Conservation (phyloP, 1,140 invertebrate genomes). For the Trichogramma pretiosum region DNA sequence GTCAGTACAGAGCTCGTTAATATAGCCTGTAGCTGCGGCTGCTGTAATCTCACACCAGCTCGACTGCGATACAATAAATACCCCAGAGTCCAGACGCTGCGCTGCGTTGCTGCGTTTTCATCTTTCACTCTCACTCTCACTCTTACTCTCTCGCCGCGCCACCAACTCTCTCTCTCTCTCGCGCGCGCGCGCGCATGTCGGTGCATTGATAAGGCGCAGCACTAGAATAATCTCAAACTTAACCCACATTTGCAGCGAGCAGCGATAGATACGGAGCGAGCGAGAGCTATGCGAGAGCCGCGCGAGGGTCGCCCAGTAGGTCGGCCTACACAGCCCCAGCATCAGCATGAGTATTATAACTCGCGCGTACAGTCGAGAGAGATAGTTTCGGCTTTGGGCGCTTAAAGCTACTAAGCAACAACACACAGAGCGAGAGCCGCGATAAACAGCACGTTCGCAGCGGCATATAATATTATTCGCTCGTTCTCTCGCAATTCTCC, state of each 20-base stretch:
- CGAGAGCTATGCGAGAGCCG: too few relatives aligned
- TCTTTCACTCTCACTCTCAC: neutral
- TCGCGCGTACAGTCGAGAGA: neutral
- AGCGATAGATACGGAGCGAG: neutral
- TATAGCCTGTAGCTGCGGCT: too few relatives aligned
- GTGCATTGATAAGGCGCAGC: neutral
- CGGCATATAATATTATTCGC: neutral
- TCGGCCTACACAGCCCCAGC: too few relatives aligned
- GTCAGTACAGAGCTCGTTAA: neutral
- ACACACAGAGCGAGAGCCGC: too few relatives aligned
- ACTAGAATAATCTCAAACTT: slow-evolving; percentile 1
- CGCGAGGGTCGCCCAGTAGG: slow-evolving; percentile 1
- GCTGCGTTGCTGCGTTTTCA: neutral
- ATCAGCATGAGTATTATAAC: too few relatives aligned
- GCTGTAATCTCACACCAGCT: too few relatives aligned
- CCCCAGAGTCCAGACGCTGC: neutral
- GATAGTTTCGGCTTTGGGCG: too few relatives aligned
- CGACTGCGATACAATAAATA: neutral
- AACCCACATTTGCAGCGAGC: slow-evolving; percentile 5
- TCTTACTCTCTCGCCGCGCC: neutral
- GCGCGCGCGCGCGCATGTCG: neutral
- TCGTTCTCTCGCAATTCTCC: neutral
- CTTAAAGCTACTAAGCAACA: too few relatives aligned
- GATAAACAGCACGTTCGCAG: neutral
- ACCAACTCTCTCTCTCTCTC: neutral